Evolutionary conservation across 2,888 invertebrate species (phyloP), one percentile per base, ranked within the genome.

Genomic region (Deroplatys truncata): DNA sequence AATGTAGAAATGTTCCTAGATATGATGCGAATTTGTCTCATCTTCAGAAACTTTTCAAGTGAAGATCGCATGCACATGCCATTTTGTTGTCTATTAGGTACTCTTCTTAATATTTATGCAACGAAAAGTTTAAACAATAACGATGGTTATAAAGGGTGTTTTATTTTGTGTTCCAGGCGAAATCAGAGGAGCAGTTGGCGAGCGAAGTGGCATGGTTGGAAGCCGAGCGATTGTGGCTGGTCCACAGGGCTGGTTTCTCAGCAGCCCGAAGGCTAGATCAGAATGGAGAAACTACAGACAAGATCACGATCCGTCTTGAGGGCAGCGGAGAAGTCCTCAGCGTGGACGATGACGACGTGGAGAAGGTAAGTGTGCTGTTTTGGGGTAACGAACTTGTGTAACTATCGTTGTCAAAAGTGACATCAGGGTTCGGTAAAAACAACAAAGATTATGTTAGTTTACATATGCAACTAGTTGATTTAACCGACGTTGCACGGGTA

Each of bases 261-360:
- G 96, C 97, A 0, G 98, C 96, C 28, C 93, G 92, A 84, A 92
- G 94, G 35, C 92, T 94, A 89, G 90, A 82, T 28, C 84, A 43
- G 0, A 96, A 96, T 88, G 56, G 56, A 25, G 56, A 72, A 72
- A 72, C 56, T 15, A 20, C 56, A 72, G 56, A 72, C 56, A 96
- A 97, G 92, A 94, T 97, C 88, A 95, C 95, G 91, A 96, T 98
- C 88, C 95, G 96, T 88, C 95, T 99, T 90, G 95, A 98, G 92
- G 96, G 96, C 92, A 97, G 97, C 90, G 98, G 97, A 9, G 98
- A 98, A 92, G 95, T 96, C 91, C 94, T 98, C 90, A 96, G 96
- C 89, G 98, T 99, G 35, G 98, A 99, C 93, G 98, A 99, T 93
- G 99, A 99, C 93, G 99, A 99, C 92, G 95, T 99, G 91, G 99